Evolutionary conservation across 2,888 invertebrate genomes (phyloP).

Genomic region (Sesamia inferens): DNA sequence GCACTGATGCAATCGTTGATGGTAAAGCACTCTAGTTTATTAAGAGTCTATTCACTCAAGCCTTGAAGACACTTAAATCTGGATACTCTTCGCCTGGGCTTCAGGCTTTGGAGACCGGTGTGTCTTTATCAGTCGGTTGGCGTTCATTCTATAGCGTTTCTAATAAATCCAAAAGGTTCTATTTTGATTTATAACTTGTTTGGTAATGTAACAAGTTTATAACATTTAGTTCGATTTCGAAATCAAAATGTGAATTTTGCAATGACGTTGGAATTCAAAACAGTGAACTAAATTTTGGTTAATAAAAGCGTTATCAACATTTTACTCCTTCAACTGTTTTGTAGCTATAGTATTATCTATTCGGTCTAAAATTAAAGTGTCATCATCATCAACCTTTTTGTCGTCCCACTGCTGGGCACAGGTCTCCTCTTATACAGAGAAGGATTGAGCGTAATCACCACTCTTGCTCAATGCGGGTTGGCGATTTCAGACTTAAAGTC

Average conservation of each 20-base stretch:
- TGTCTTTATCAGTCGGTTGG: neutral
- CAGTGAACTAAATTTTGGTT: neutral
- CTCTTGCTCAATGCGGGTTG: too few relatives aligned
- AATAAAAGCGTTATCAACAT: neutral
- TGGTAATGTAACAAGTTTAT: conserved; percentile 26
- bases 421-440: too few relatives aligned
- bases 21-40: too few relatives aligned
- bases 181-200: conserved; percentile 33
- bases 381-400: too few relatives aligned
- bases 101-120: neutral
- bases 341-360: neutral
- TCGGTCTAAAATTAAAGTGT: neutral
- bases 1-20: too few relatives aligned
- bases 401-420: too few relatives aligned
- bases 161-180: conserved; percentile 1
- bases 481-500: too few relatives aligned
- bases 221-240: conserved; percentile 8
- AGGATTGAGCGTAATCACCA: too few relatives aligned
- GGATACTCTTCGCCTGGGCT: too few relatives aligned
- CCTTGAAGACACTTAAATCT: too few relatives aligned
- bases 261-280: conserved; percentile 6
- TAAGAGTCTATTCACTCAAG: too few relatives aligned
- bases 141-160: conserved; percentile 4
- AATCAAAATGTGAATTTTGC: conserved; percentile 12
- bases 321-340: neutral